Base-by-base conservation (phyloP, 2,888 invertebrate species). In the Axea sp. region DNA sequence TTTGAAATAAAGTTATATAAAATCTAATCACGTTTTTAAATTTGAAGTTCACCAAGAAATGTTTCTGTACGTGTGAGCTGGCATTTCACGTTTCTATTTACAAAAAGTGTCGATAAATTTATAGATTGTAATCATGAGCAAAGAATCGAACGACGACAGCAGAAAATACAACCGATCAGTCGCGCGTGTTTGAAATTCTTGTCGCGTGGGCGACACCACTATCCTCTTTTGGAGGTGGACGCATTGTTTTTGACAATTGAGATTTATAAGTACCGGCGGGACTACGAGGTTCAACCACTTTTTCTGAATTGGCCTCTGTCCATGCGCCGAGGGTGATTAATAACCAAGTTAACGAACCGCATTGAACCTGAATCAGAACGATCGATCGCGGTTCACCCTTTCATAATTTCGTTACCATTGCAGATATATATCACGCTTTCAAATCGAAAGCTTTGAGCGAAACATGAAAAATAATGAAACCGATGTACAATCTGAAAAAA, bases 291-390 rank as follows among this genome's bases (percentile, higher is more conserved):
- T 64, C 80, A 73, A 67, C 79, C 79, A 74, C 81, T 82, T 82
- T 82, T 82, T 81, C 82, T 77, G 80, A 80, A 81, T 82, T 77
- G 81, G 72, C 65, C 82, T 78, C 78, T 82, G 82, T 82, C 79
- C 79, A 75, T 68, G 76, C 75, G 78, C 71, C 77, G 80, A 80
- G 78, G 77, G 82, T 82, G 82, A 82, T 82, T 81, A 81, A 81
- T 79, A 78, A 81, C 76, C 77, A 77, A 81, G 80, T 82, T 82
- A 82, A 82, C 82, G 82, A 82, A 78, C 79, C 78, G 78, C 82
- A 82, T 82, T 80, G 80, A 82, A 76, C 80, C 76, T 76, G 73
- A 67, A 76, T 62, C 75, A 39, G 75, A 67, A 51, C 68, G 74
- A 68, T 60, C 75, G 77, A 60, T 51, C 60, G 72, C 47, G 74